Base-by-base conservation (phyloP, 2,888 invertebrate species). In the Drosophila eohydei region DNA sequence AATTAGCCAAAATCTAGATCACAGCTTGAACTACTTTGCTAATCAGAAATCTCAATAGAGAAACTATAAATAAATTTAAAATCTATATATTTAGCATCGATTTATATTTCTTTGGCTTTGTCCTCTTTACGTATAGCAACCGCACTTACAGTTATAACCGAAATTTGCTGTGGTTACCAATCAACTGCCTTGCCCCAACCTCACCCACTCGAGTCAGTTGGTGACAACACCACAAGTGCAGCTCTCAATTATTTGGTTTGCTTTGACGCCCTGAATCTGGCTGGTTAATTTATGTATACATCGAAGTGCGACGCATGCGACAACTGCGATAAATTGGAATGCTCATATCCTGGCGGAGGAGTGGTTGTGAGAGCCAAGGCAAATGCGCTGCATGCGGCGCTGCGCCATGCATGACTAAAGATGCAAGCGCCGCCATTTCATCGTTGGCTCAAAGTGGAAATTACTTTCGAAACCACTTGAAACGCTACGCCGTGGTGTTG, bases 291-390 rank as follows among this genome's bases (percentile, higher is more conserved):
- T 87, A 83, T 87, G 87, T 81, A 80, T 78, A 81, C 74, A 74
- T 71, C 68, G 78, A 82, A 76, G 57, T 50, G 64, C 60, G 52
- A 52, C 52, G 48, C 28, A 21, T 16, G 64, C 75, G 70, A 64
- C 74, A 74, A 67, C 71, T 72, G 50, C 84, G 69, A 88, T 88
- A 88, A 88, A 85, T 85, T 82, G 73, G 82, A 87, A 83, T 87
- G 78, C 82, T 83, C 84, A 87, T 83, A 83, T 87, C 87, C 83
- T 79, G 81, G 64, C 66, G 48, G 26, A 16, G 8, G 36, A 12
- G 9, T 21, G 1, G 36, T 8, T 21, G 21, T 52, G 1, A 51
- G 40, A 51, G 75, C 16, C 44, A 36, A 51, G 59, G 70, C 71
- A 43, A 61, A 3, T 50, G 36, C 36, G 34, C 41, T 58, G 69